Base-by-base conservation (phyloP, 2,113 vertebrate species). In the Lanius ludovicianus region DNA sequence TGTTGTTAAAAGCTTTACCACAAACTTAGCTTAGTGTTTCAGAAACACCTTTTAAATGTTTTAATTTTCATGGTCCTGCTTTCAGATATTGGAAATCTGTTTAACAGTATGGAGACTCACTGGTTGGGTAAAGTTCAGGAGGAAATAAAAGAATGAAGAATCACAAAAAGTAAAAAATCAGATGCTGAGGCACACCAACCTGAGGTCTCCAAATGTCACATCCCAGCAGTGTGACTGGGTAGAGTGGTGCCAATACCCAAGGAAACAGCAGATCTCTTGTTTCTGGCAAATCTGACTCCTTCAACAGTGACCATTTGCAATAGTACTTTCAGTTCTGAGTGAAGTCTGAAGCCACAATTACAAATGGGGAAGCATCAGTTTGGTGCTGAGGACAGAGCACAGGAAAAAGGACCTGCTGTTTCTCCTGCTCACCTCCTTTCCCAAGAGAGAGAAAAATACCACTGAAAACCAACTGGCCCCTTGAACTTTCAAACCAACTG, bases 351-450 rank as follows among this genome's bases (percentile, higher is more conserved):
- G 35, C 17, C 60, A 80, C 25, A 68, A 2, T 10, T 47, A 50
- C 0, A 2, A 30, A 24, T 22, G 1, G 5, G 16, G 16, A 19
- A 63, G 4, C 16, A 53, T 21, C 30, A 69, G 19, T 35, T 70
- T 71, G 16, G 53, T 76, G 14, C 27, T 69, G 55, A 46, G 37
- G 2, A 41, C 46, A 28, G 68, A 67, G 31, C n/a, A 41, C 1
- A 49, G 37, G 46, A 21, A 55, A 87, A 91, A 50, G 35, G 28
- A 84, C n/a, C 15, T 50, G 24, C 3, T 65, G 0, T 39, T 67
- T 19, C 11, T 87, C 50, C 69, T 57, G 63, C 17, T 81, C 24
- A 56, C 11, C 33, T 87, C 78, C 55, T 84, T 64, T 21, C 31
- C 13, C 10, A n/a, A 28, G 30, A 87, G 33, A 62, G 15, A 67